Evolutionary conservation across 1,140 invertebrate species (phyloP), one percentile per base, ranked within the genome.

Genomic region (Euwallacea similis): DNA sequence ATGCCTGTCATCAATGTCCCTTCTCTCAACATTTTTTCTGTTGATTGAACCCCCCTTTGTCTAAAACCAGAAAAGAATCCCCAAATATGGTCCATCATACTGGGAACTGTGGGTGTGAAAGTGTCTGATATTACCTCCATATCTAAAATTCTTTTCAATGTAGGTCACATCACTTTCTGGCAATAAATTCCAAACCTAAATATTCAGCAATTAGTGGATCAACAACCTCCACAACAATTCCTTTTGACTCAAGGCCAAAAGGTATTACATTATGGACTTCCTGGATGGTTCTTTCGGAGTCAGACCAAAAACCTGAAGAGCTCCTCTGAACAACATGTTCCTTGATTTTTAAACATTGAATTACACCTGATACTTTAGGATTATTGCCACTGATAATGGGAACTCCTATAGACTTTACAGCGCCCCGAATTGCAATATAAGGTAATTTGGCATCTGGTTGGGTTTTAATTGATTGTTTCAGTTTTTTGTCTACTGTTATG

Each of bases 231-330:
- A 93, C 87, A 68, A 85, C 84, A 60, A 86, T 80, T 11, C 82
- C 82, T 47, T 88, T 87, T 75, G 85, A 86, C 76, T 83, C 85
- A 44, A 94, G 79, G 50, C 87, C 87, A 82, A 94, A 94, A 41
- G 92, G 91, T 76, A 91, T 89, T 54, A 87, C 84, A 78, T 92
- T 91, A 76, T 86, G 88, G 2, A 90, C 85, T 75, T 91, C 88
- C 78, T 92, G 88, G 55, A 93, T 86, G 11, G 88, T 87, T 68
- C 89, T 85, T 66, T 90, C 88, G 75, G 92, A 88, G 71, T 93
- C 89, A 10, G 88, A 88, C 92, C 92, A 93, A 79, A 92, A 93
- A 7, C 92, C 92, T 53, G 89, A 87, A 11, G 89, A 88, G 47
- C 87, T 89, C 79, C 91, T 85, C 41, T 90, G 87, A 60, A 92